These are phyloP conservation scores for Tetrax tetrax DNA, from an alignment of 2,113 vertebrate species.

Conservation along the genomic window DNA sequence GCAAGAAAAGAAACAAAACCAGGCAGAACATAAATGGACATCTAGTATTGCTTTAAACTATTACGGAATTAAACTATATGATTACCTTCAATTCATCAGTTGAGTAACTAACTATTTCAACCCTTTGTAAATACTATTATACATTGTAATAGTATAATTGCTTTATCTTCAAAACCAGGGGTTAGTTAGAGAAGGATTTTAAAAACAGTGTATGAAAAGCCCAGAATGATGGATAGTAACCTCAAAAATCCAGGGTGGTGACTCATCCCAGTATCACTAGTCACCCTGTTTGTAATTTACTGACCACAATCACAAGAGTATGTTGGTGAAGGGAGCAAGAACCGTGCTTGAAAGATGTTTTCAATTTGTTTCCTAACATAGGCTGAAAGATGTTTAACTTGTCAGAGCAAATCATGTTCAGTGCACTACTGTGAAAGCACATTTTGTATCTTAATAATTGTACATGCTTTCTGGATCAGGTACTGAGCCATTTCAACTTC, in stretches of 20 bases:
- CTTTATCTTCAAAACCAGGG: neutral
- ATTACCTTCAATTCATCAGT: neutral
- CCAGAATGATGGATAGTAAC: neutral
- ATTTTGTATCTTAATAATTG: neutral
- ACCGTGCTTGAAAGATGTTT: neutral
- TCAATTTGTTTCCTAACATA: neutral
- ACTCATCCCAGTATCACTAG: neutral
- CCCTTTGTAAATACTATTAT: neutral
- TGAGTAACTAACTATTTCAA: neutral
- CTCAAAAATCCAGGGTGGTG: neutral
- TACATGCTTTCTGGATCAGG: neutral
- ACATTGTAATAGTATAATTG: neutral
- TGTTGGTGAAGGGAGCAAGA: neutral
- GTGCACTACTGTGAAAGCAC: neutral
- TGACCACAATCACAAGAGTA: neutral
- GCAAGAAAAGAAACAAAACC: neutral
- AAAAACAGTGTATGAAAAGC: neutral
- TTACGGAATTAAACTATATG: neutral
- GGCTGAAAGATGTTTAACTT: neutral
- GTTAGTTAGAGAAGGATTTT: neutral
- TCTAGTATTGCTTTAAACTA: neutral
- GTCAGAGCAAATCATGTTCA: neutral
- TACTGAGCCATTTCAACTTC: neutral
- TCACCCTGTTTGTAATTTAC: neutral
- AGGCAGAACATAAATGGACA: neutral